A percentile compares a stretch with the other conserved stretches of the same genome.
These are phyloP conservation scores for Drosophila bunnanda DNA, from an alignment of 2,888 invertebrate genomes.

Conservation along the genomic window DNA sequence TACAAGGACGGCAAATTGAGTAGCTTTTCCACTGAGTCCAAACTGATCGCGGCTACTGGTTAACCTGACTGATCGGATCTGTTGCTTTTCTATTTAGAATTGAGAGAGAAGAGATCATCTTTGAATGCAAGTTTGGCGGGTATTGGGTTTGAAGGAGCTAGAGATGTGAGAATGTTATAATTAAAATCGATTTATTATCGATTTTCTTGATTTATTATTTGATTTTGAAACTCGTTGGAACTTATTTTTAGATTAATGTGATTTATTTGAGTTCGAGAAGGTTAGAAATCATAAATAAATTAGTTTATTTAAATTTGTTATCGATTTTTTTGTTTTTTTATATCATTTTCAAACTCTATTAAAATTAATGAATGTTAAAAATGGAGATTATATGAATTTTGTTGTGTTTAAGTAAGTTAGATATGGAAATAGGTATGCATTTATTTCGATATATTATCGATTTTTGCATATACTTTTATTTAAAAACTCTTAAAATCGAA, in stretches of 20 bases:
- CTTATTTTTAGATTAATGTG: too few relatives aligned
- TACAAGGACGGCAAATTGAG: conserved; percentile 63
- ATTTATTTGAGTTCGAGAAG: neutral
- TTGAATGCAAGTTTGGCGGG: neutral
- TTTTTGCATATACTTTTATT: too few relatives aligned
- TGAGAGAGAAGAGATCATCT: conserved; percentile 13
- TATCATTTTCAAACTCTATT: too few relatives aligned
- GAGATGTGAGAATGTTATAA: neutral
- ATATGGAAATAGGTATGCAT: too few relatives aligned
- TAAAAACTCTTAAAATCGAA: too few relatives aligned
- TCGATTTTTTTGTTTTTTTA: neutral
- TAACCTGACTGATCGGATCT: conserved; percentile 37
- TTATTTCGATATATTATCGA: too few relatives aligned
- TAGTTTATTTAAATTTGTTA: neutral
- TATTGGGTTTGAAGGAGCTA: neutral
- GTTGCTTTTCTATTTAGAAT: conserved; percentile 5
- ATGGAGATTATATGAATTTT: too few relatives aligned
- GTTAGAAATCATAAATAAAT: neutral
- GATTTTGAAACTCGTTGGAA: neutral
- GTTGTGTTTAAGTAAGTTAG: too few relatives aligned
- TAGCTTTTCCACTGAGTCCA: conserved; percentile 38
- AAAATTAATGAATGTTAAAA: too few relatives aligned
- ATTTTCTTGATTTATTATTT: neutral
- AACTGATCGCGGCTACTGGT: conserved; percentile 32
- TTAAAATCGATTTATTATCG: neutral